Evolutionary conservation across 2,888 invertebrate genomes (phyloP).

Genomic region (Erpobdella octoculata): DNA sequence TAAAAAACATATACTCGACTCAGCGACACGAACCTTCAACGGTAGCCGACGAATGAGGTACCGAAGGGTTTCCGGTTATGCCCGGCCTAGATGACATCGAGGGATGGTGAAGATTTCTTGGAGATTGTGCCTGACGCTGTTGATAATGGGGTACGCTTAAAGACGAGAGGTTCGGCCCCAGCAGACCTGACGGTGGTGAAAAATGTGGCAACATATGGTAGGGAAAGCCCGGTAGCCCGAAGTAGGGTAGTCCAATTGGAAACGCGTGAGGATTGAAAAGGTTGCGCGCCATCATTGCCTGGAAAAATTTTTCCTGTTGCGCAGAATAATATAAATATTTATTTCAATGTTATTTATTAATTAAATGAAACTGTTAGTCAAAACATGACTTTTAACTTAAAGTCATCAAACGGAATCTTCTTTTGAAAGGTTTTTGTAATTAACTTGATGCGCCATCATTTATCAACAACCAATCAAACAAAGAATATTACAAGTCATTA

Average conservation of each 20-base stretch:
- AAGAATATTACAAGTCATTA: too few species aligned
- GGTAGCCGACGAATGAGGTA: background rate
- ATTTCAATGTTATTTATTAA: too few species aligned
- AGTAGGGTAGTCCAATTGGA: conserved; percentile 54
- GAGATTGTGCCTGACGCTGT: background rate
- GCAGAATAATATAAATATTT: too few species aligned
- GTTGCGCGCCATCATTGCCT: conserved; percentile 29
- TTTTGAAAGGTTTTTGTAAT: too few species aligned
- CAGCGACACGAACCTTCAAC: background rate
- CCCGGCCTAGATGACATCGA: background rate
- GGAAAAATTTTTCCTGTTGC: conserved; percentile 30
- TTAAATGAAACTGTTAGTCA: too few species aligned
- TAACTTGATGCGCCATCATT: too few species aligned
- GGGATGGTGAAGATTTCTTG: background rate
- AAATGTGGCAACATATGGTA: conserved; percentile 8
- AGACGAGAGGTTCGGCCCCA: background rate
- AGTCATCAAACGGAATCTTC: too few species aligned
- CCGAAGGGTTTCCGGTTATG: background rate
- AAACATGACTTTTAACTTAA: too few species aligned
- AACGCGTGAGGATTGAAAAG: conserved; percentile 21
- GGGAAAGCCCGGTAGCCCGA: conserved; percentile 46
- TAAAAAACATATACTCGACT: too few species aligned
- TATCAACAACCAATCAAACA: too few species aligned
- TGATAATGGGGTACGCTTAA: background rate
- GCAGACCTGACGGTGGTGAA: background rate